Percentiles rank a stretch among this genome's conserved stretches.
Evolutionary conservation across 2,888 invertebrate species (phyloP).

Genomic region (Dynastes hyllus): DNA sequence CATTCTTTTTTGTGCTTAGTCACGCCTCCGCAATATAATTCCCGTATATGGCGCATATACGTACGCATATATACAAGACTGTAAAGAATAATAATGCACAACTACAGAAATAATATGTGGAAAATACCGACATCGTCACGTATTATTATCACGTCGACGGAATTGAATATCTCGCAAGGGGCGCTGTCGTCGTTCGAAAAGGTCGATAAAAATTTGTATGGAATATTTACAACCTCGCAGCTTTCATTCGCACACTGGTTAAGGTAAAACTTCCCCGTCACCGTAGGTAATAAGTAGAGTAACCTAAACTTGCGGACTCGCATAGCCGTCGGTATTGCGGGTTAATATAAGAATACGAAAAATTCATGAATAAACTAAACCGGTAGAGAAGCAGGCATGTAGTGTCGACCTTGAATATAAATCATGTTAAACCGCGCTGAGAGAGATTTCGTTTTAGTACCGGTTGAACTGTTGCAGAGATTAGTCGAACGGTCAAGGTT

Average conservation of each 20-base stretch:
- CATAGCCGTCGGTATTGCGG: too few relatives aligned
- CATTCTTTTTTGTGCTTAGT: slow-evolving; percentile 11
- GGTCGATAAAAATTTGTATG: slow-evolving; percentile 45
- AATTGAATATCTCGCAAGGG: slow-evolving; percentile 34
- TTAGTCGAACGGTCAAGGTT: too few relatives aligned
- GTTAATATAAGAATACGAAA: too few relatives aligned
- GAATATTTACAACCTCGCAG: slow-evolving; percentile 37
- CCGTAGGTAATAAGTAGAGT: not conserved
- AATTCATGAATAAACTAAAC: too few relatives aligned
- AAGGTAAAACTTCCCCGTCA: slow-evolving; percentile 12
- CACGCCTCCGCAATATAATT: slow-evolving; percentile 7
- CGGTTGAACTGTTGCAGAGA: too few relatives aligned
- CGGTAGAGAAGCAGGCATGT: too few relatives aligned
- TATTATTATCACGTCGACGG: slow-evolving; percentile 36
- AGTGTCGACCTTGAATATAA: too few relatives aligned
- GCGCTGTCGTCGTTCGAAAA: slow-evolving; percentile 32
- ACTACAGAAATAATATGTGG: slow-evolving; percentile 40
- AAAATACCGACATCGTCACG: slow-evolving; percentile 36
- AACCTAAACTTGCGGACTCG: too few relatives aligned
- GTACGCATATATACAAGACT: not conserved
- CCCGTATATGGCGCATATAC: not conserved
- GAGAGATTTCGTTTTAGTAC: too few relatives aligned
- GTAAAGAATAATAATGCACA: slow-evolving; percentile 29
- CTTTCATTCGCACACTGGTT: slow-evolving; percentile 14
- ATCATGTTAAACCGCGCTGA: too few relatives aligned